Conservation (phyloP, 92 coral and sea anemone genomes). For the Bergia puertoricense region DNA sequence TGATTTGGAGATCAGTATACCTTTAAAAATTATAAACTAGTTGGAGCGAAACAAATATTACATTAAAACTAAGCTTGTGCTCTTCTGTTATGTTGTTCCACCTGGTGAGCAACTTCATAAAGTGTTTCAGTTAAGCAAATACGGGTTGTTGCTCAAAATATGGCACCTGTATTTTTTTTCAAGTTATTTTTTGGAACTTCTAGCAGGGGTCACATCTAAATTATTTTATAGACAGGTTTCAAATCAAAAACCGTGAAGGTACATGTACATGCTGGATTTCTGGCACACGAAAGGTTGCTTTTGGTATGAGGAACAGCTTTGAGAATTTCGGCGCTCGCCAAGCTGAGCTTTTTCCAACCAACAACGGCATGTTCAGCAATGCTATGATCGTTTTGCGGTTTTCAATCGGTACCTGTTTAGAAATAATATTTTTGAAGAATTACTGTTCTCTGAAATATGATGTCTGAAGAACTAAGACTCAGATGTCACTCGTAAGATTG, state of each 20-base stretch:
- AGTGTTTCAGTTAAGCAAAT: background rate
- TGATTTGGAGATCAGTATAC: background rate
- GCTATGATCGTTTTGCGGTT: background rate
- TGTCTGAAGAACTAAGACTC: background rate
- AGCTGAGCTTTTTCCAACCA: too few relatives aligned
- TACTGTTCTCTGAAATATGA: background rate
- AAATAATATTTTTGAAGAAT: background rate
- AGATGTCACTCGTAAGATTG: background rate
- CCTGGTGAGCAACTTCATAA: slow-evolving; percentile 1
- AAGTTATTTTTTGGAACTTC: background rate
- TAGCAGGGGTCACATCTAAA: background rate
- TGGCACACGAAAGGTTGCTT: background rate
- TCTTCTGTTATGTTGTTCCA: slow-evolving; percentile 33
- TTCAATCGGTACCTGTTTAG: background rate
- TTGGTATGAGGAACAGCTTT: too few relatives aligned
- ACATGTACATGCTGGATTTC: background rate
- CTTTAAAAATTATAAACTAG: background rate
- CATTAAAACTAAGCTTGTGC: slow-evolving; percentile 21
- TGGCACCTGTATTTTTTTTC: background rate
- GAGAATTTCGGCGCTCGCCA: background rate
- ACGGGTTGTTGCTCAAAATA: slow-evolving; percentile 24
- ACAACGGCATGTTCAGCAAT: background rate
- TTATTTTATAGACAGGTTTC: background rate
- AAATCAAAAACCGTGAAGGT: background rate
- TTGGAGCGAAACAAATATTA: background rate